Evolutionary conservation across 1,140 invertebrate genomes (phyloP).

Genomic region (Anastrepha ludens): DNA sequence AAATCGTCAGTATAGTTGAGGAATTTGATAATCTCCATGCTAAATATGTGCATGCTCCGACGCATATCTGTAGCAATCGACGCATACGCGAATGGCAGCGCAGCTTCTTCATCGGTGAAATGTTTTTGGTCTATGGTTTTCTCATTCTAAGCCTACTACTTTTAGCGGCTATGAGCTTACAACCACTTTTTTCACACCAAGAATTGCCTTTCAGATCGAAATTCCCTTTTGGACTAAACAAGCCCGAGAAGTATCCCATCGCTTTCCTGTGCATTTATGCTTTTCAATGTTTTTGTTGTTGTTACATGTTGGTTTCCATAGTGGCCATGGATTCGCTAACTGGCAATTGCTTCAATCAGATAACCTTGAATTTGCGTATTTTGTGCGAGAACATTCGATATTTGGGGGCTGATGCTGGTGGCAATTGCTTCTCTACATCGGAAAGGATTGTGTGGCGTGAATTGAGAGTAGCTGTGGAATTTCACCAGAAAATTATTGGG

Average conservation of each 20-base stretch:
- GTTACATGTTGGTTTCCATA: slow-evolving; percentile 61
- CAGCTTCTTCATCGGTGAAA: slow-evolving; percentile 61
- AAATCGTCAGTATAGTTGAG: slow-evolving; percentile 63
- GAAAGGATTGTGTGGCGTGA: slow-evolving; percentile 52
- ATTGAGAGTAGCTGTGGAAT: slow-evolving; percentile 57
- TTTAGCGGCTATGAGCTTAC: slow-evolving; percentile 59
- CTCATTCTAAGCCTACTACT: neutral
- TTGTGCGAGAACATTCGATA: slow-evolving; percentile 61
- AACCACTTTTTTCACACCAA: slow-evolving; percentile 58
- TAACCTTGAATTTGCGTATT: slow-evolving; percentile 65
- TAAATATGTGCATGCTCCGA: neutral
- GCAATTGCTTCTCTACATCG: slow-evolving; percentile 46
- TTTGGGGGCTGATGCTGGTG: slow-evolving; percentile 54
- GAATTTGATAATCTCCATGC: slow-evolving; percentile 59
- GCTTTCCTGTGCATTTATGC: slow-evolving; percentile 58
- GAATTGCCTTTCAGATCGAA: slow-evolving; percentile 60
- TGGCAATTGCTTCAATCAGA: slow-evolving; percentile 62
- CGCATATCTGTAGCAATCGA: neutral
- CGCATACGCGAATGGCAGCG: slow-evolving; percentile 59
- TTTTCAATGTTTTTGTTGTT: slow-evolving; percentile 58
- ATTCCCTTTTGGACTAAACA: slow-evolving; percentile 62
- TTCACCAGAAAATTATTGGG: slow-evolving; percentile 66
- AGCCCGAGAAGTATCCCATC: slow-evolving; percentile 56
- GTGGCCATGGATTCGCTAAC: slow-evolving; percentile 64
- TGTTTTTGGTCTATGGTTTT: neutral